Base-by-base conservation (phyloP, 2,797 vertebrate species). In the Acrossocheilus fasciatus region DNA sequence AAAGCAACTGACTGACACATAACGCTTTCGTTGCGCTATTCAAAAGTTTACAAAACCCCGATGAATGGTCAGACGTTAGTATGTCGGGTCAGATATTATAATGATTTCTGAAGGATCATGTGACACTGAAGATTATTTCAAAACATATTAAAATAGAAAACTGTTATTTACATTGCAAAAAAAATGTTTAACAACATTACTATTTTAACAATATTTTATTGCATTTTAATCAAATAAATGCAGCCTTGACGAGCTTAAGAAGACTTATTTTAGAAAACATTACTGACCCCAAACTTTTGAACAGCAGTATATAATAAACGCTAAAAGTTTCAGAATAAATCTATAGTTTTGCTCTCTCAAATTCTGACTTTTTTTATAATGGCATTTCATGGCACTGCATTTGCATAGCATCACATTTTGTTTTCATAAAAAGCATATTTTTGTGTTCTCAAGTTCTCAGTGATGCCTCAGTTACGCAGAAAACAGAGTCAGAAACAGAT, bases 401-500 rank as follows among this genome's bases (percentile, higher is more conserved):
- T 59, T 78, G 20, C 8, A 64, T 11, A 79, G 41, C 57, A 64
- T 26, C 14, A 8, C 2, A 7, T 15, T 68, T 57, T 2, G 1
- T 17, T 70, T 72, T n/a, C 6, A 20, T 57, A 20, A 81, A 62
- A 72, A n/a, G 7, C 47, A 9, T 34, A 68, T 47, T 68, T 68
- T 36, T 68, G 43, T 68, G 43, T 78, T 59, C 39, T 59, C 4
- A 30, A 80, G 6, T 10, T n/a, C 43, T 82, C 57, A 39, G 68
- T 57, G 10, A 72, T 30, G n/a, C 34, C 64, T 68, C 64, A 36
- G 20, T 41, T 34, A 43, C 8, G 10, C 9, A 80, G 47, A 30
- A 72, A 72, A 82, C 50, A 82, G 50, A 70, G 43, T 15, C 26
- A 73, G 30, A 62, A 83, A 34, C 39, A 8, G 39, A 74, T 83